phyloP scores from a whole-genome alignment of 2,113 vertebrate species.

The Actinemys pallida region DNA sequence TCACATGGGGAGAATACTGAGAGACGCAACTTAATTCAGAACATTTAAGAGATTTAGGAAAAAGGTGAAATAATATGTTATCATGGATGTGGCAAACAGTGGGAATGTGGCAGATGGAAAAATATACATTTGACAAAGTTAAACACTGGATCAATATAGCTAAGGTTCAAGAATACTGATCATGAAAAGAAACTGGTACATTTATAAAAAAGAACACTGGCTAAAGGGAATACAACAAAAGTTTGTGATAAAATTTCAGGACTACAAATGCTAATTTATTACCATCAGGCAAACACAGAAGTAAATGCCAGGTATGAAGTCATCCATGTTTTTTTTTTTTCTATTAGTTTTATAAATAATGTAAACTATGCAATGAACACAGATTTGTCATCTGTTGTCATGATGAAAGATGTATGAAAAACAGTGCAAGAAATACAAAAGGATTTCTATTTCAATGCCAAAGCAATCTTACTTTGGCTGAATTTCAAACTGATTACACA shows the following conservation, averaged over 20 bases:
- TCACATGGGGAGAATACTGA: background rate
- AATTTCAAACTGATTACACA: background rate
- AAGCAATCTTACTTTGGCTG: background rate
- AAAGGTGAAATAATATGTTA: background rate
- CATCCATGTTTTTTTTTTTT: background rate
- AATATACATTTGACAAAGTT: background rate
- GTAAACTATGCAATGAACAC: background rate
- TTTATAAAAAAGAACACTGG: background rate
- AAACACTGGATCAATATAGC: background rate
- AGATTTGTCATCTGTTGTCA: background rate
- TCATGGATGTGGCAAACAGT: background rate
- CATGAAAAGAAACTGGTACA: background rate
- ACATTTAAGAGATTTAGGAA: background rate
- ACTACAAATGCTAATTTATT: too few relatives aligned
- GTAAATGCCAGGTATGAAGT: background rate
- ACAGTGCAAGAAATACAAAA: background rate
- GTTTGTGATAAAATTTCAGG: background rate
- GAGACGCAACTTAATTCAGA: background rate
- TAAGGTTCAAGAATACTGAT: background rate
- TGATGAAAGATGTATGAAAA: background rate
- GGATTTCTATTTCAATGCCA: accelerated
- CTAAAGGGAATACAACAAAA: background rate
- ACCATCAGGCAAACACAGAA: background rate
- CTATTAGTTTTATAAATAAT: background rate
- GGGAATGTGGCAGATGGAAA: background rate